Conservation (phyloP, 2,888 invertebrate genomes). For the Hofmannophila pseudospretella region DNA sequence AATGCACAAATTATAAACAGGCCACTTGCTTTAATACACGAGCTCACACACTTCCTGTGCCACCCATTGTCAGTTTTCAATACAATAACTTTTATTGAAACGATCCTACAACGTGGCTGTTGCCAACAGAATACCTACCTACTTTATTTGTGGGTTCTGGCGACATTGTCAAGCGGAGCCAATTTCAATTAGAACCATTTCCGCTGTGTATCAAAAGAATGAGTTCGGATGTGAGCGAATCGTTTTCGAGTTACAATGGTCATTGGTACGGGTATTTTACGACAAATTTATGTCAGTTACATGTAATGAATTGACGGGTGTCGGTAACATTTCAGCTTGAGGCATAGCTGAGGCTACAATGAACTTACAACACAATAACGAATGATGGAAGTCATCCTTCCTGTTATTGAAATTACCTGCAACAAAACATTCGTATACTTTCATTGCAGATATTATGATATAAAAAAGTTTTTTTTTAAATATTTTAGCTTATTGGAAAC, state of each 20-base stretch:
- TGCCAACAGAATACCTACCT: conserved; percentile 50
- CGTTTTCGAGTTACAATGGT: conserved; percentile 31
- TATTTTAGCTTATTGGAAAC: no score
- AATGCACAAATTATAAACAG: conserved; percentile 77
- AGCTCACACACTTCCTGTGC: conserved; percentile 70
- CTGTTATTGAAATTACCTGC: conserved; percentile 51
- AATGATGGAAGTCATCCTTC: conserved; percentile 44
- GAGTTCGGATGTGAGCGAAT: conserved; percentile 49
- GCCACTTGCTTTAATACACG: conserved; percentile 71
- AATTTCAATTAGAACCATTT: conserved; percentile 63
- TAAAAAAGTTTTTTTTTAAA: no score
- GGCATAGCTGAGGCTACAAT: conserved; percentile 46
- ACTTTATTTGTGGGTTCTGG: conserved; percentile 61
- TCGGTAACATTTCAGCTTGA: conserved; percentile 28
- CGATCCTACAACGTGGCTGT: conserved; percentile 61
- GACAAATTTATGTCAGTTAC: conserved; percentile 55
- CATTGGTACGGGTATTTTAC: conserved; percentile 24
- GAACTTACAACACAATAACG: conserved; percentile 26
- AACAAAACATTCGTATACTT: conserved; percentile 34
- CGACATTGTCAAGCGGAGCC: conserved; percentile 58
- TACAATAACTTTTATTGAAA: conserved; percentile 77
- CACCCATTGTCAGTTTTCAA: conserved; percentile 69
- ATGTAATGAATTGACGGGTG: conserved; percentile 32
- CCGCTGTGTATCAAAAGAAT: conserved; percentile 60
- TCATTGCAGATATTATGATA: conserved; percentile 10